These are phyloP conservation scores for Brachionus plicatilis DNA, from an alignment of 1,140 invertebrate genomes.

Conservation along the genomic window DNA sequence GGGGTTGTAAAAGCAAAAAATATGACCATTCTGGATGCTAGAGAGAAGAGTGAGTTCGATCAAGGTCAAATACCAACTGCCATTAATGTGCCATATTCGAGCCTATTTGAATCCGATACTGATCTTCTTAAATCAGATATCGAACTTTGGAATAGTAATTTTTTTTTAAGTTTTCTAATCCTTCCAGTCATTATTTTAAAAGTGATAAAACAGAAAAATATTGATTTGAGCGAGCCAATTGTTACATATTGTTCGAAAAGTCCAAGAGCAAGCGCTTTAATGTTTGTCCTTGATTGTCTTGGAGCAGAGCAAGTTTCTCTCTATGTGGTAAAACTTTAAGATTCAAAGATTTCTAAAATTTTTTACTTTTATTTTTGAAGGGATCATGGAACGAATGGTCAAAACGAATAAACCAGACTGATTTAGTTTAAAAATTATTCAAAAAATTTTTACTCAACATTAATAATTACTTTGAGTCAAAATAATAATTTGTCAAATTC, in stretches of 20 bases:
- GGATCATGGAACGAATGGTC: conserved; percentile 12
- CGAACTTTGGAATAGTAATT: not conserved
- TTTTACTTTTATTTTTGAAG: not conserved
- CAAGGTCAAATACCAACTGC: conserved; percentile 14
- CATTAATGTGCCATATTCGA: conserved; percentile 4
- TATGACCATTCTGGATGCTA: not conserved
- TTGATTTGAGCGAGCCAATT: conserved; percentile 28
- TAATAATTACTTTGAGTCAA: no score
- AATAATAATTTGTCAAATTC: no score
- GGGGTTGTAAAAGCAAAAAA: not conserved
- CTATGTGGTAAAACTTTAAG: not conserved
- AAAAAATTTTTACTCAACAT: not conserved
- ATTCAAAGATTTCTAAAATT: not conserved
- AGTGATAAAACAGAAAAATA: not conserved
- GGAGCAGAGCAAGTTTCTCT: not conserved
- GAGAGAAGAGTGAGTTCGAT: not conserved
- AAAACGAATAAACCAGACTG: not conserved
- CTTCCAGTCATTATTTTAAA: not conserved
- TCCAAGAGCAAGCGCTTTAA: not conserved
- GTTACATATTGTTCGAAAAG: not conserved
- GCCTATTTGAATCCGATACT: not conserved
- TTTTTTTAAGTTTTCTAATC: not conserved
- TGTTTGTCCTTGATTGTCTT: conserved; percentile 1
- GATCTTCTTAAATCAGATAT: not conserved
- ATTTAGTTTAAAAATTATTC: not conserved